Base-by-base conservation (phyloP, 2,797 vertebrate genomes). In the Tapirus indicus region DNA sequence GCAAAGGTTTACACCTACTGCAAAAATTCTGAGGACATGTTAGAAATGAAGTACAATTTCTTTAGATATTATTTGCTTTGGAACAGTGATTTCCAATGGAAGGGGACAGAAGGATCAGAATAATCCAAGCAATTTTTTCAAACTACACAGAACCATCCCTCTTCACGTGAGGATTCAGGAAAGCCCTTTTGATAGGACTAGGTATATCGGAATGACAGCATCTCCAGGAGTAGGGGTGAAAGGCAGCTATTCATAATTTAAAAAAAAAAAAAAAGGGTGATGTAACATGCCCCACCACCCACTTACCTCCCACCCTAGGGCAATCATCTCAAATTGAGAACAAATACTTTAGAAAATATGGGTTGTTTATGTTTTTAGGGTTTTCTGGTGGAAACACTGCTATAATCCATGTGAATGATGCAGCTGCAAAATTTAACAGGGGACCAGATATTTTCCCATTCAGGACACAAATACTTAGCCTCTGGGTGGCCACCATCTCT, bases 221-320 rank as follows among this genome's bases (percentile, higher is more conserved):
- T 62, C 77, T 71, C 75, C 41, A 38, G n/a, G 9, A 68, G 38
- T 13, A 88, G 56, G 54, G 85, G 52, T 64, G 52, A 93, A 88
- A 56, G 18, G 87, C 64, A 68, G 94, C 64, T 78, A 9, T 25
- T 83, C 2, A 52, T 69, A 79, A 87, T 66, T 90, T 62, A 32
- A 62, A 86, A 74, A 91, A n/a, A n/a, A 79, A 60, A 78, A 29
- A 52, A 91, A 84, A 54, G 66, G 29, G 66, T 95, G 96, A 94
- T 91, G 38, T 66, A 83, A 94, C 75, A 74, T 27, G 41, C 21
- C 64, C 83, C 58, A 56, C 72, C 77, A 97, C 95, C 97, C 62
- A 95, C 97, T 88, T 69, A 72, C 91, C 95, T 95, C 97, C 93
- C 29, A 96, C 91, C 79, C 21, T 32, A 77, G 83, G 83, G 77